Base-by-base conservation (phyloP, 2,113 vertebrate species). In the Scytalopus superciliaris region DNA sequence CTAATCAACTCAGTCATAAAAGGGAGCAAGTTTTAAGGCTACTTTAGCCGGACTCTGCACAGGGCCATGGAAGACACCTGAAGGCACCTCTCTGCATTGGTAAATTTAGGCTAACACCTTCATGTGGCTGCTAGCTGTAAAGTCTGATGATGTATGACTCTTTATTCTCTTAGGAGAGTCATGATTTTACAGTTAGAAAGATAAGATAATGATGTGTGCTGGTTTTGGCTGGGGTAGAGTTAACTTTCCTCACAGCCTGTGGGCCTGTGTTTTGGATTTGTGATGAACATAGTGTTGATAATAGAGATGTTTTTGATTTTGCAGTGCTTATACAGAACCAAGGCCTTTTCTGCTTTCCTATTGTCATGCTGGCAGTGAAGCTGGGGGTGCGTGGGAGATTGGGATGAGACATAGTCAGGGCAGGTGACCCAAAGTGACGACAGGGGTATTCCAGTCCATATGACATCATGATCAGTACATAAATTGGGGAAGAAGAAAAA, bases 321-420 rank as follows among this genome's bases (percentile, higher is more conserved):
- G 18, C 31, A 28, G 15, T 12, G 15, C 27, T 57, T 52, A 14
- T 12, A 39, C 22, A 52, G 37, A 67, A 4, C 14, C 52, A n/a
- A 81, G 15, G 27, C 15, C 12, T 12, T 39, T 24, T 23, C 68
- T 60, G 39, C n/a, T n/a, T 4, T 9, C 39, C 1, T 45, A 6
- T 6, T 25, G 0, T 37, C 37, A 8, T 0, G 0, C 7, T 67
- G 19, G 24, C 14, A 40, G 40, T n/a, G n/a, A 45, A n/a, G 6
- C 1, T n/a, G 19, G 13, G 3, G 3, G 3, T 74, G 28, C 5
- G 1, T 24, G 33, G 10, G 15, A 67, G 19, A 6, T 0, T 75
- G 39, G 23, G n/a, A 52, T 19, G 39, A 60, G 33, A 8, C 21
- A 27, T 2, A 64, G 24, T 35, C 24, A 12, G 31, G 14, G 42